Conservation (phyloP, 2,797 vertebrate genomes). For the Lepidocolaptes lacrymiger region DNA sequence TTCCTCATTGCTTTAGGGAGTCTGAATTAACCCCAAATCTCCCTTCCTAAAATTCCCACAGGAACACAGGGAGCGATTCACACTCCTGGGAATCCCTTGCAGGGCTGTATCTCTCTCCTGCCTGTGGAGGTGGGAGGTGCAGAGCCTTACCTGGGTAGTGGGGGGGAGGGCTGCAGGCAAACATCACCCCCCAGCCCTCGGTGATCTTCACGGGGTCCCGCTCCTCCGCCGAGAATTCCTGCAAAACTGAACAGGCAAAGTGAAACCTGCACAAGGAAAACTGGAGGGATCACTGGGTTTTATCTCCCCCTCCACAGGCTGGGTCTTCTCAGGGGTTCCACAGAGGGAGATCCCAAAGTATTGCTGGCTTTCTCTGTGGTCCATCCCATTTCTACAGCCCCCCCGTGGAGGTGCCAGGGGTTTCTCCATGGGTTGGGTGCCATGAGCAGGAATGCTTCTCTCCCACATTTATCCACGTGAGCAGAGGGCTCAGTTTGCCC, state of each 20-base stretch:
- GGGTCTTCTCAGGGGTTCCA: background rate
- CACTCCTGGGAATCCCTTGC: background rate
- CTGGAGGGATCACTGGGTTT: accelerated
- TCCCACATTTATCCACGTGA: accelerated
- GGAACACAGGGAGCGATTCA: background rate
- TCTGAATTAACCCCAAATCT: background rate
- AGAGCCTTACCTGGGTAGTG: conserved; percentile 91
- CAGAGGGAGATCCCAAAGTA: background rate
- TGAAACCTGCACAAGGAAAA: background rate
- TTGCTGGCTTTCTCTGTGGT: background rate
- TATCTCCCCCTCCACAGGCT: background rate
- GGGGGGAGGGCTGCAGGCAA: conserved; percentile 90
- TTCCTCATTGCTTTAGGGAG: background rate
- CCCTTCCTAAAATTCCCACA: background rate
- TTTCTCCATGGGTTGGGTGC: background rate
- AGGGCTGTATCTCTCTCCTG: background rate
- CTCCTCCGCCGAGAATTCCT: conserved; percentile 91
- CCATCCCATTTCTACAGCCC: accelerated
- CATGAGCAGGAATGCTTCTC: background rate
- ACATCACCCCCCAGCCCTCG: conserved; percentile 88
- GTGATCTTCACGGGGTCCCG: conserved; percentile 87
- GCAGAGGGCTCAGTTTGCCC: background rate
- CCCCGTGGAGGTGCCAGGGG: accelerated
- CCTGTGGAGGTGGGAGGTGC: background rate
- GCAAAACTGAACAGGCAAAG: conserved; percentile 82